Evolutionary conservation across 92 coral and sea anemone species (phyloP).

Genomic region (Isaurus tuberculatus): DNA sequence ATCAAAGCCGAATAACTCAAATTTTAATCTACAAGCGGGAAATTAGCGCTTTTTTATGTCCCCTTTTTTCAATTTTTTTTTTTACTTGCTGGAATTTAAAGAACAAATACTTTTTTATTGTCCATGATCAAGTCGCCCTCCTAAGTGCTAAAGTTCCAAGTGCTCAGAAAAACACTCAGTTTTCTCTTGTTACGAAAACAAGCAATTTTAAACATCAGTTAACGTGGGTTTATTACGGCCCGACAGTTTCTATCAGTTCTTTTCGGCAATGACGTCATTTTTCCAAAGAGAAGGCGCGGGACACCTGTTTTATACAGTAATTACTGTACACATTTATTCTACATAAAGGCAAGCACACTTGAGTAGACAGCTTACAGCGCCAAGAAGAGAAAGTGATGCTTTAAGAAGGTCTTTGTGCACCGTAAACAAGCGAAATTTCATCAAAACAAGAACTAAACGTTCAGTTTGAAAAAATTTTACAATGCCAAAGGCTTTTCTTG

Average conservation of each 20-base stretch:
- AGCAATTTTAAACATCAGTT: conserved; percentile 18
- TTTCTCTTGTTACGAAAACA: conserved; percentile 11
- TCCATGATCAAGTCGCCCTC: background rate
- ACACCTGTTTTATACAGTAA: conserved; percentile 66
- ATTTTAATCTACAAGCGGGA: background rate
- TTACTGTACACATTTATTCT: conserved; percentile 55
- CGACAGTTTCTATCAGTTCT: conserved; percentile 45
- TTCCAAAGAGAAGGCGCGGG: conserved; percentile 29
- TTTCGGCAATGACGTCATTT: conserved; percentile 63
- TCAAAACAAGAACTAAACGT: background rate
- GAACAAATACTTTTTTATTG: background rate
- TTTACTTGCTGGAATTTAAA: background rate
- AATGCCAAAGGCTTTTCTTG: conserved; percentile 76
- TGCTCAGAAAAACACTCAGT: background rate
- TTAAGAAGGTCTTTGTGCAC: background rate
- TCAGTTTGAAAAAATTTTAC: conserved; percentile 15
- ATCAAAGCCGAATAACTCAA: background rate
- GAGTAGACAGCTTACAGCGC: background rate
- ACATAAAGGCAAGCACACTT: conserved; percentile 33
- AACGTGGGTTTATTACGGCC: conserved; percentile 36
- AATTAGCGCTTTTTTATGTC: background rate
- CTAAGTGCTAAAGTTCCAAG: conserved; percentile 6
- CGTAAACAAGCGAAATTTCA: background rate
- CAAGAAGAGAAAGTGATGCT: background rate
- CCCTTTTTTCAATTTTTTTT: background rate